phyloP scores from a whole-genome alignment of 92 coral and sea anemone species.

The Umimayanthus kanabou region DNA sequence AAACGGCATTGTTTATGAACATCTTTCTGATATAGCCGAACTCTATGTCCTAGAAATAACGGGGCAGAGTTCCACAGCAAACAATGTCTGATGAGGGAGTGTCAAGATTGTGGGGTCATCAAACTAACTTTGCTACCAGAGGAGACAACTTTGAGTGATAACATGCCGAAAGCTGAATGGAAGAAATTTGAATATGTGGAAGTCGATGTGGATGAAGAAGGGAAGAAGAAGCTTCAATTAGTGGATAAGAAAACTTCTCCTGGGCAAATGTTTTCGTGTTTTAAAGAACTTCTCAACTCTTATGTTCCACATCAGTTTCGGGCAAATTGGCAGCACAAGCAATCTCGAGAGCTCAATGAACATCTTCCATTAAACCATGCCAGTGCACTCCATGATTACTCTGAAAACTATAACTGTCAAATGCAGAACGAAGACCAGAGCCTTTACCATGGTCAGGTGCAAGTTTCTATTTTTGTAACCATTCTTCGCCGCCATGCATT shows the following conservation, averaged over 20 bases:
- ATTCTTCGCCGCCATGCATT: no score
- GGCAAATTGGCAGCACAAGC: conserved; percentile 68
- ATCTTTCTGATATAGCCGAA: no score
- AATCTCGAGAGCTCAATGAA: conserved; percentile 44
- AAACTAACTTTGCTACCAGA: conserved; percentile 6
- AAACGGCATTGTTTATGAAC: conserved; percentile 2
- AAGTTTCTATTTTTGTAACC: no score
- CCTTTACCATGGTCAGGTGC: no score
- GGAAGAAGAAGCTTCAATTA: conserved; percentile 45
- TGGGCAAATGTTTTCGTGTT: conserved; percentile 30
- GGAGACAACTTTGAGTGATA: background rate
- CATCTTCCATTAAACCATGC: no score
- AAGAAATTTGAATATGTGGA: conserved; percentile 44
- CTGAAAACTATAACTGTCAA: no score
- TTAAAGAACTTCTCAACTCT: conserved; percentile 33
- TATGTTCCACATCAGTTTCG: conserved; percentile 65
- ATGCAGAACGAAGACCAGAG: no score
- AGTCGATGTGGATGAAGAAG: conserved; percentile 26
- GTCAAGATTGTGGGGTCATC: conserved; percentile 31
- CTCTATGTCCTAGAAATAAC: conserved; percentile 8
- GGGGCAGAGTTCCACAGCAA: background rate
- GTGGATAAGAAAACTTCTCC: conserved; percentile 31
- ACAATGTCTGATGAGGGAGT: conserved; percentile 22
- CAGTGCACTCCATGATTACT: no score
- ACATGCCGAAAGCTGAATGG: background rate